Percentiles rank a stretch among this genome's conserved stretches.
Conservation (phyloP, 2,888 invertebrate species). For the Zygaena filipendulae region DNA sequence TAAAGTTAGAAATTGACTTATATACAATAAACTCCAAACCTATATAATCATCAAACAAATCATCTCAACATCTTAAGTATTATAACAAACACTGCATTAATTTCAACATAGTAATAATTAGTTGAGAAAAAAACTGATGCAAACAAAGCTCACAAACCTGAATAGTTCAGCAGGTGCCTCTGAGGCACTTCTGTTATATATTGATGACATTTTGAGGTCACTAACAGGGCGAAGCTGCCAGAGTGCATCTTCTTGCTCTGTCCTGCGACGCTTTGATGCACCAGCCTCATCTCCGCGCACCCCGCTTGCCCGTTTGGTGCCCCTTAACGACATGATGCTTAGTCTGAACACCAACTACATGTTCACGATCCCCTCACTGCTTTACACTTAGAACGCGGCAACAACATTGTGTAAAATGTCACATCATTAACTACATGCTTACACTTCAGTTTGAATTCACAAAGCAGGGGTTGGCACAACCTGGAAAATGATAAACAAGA, state of each 20-base stretch:
- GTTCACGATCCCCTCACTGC: constrained; percentile 50
- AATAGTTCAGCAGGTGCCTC: constrained; percentile 88
- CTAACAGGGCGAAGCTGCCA: constrained; percentile 88
- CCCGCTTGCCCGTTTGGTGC: constrained; percentile 55
- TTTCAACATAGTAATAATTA: too few species aligned
- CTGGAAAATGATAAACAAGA: constrained; percentile 35
- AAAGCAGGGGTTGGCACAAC: constrained; percentile 28
- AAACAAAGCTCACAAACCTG: constrained; percentile 70
- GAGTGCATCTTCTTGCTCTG: constrained; percentile 55
- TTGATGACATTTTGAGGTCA: constrained; percentile 89
- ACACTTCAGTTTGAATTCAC: constrained; percentile 41
- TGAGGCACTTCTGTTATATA: constrained; percentile 84
- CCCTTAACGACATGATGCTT: constrained; percentile 57
- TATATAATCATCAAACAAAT: too few species aligned
- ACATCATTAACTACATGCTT: constrained; percentile 57
- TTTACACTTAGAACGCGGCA: constrained; percentile 62
- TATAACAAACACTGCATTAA: too few species aligned
- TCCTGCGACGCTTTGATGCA: constrained; percentile 53
- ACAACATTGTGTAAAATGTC: constrained; percentile 61
- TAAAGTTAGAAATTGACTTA: too few species aligned
- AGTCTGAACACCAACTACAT: constrained; percentile 55
- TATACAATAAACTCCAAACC: too few species aligned
- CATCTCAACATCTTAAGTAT: too few species aligned
- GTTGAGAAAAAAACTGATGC: too few species aligned
- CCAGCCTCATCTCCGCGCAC: constrained; percentile 52